Conservation (phyloP, 2,797 vertebrate genomes). For the Cyclura pinguis region DNA sequence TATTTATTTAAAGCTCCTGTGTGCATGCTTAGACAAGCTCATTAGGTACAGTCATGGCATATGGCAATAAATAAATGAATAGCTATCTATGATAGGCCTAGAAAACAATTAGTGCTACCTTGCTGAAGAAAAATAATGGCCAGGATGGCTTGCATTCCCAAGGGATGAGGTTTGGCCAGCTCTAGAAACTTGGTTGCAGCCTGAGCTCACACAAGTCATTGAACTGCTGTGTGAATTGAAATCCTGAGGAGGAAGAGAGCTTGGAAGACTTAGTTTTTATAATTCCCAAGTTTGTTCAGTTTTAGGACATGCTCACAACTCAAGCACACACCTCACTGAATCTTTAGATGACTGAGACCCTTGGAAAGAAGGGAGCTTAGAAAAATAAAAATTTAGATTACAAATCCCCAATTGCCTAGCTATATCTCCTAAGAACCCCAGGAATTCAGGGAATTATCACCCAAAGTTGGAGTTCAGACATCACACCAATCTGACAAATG, state of each 20-base stretch:
- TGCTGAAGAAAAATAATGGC: slow-evolving; percentile 11
- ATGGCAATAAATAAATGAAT: slow-evolving; percentile 46
- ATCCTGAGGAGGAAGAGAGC: too few species aligned
- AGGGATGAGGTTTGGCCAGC: not conserved
- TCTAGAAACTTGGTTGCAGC: not conserved
- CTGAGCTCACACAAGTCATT: not conserved
- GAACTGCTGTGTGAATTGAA: too few species aligned
- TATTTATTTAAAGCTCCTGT: slow-evolving; percentile 27
- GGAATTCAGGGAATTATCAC: too few species aligned
- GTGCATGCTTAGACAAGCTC: slow-evolving; percentile 39
- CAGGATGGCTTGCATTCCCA: not conserved
- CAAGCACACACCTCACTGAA: not conserved
- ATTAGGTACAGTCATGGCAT: slow-evolving; percentile 27
- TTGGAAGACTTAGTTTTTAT: too few species aligned
- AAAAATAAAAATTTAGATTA: too few species aligned
- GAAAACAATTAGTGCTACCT: slow-evolving; percentile 23
- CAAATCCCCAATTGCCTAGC: too few species aligned
- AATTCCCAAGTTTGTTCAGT: not conserved
- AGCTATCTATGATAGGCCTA: slow-evolving; percentile 31
- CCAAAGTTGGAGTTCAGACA: not conserved
- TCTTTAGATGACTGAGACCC: not conserved
- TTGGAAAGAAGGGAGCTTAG: not conserved
- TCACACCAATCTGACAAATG: not conserved
- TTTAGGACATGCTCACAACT: not conserved
- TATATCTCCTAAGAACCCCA: too few species aligned